Conservation (phyloP, 2,888 invertebrate genomes). For the Thecocarcelia acutangulata region DNA sequence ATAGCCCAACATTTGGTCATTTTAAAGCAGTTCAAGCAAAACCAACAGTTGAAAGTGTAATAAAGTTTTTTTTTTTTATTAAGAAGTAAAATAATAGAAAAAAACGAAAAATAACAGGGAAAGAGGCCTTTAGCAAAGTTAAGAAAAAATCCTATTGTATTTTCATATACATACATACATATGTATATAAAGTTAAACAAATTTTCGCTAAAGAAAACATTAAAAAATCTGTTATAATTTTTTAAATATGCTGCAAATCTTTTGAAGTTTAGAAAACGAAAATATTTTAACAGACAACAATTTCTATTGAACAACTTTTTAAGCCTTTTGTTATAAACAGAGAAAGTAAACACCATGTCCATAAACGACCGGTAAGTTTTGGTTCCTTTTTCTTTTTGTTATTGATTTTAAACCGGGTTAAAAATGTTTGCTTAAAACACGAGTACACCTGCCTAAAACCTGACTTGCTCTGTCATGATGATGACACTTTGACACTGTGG, state of each 20-base stretch:
- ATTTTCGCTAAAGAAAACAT: too few species aligned
- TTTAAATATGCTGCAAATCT: too few species aligned
- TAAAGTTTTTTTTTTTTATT: background rate
- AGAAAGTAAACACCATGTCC: slow-evolving; percentile 21
- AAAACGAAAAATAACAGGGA: too few species aligned
- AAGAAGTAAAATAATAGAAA: slow-evolving; percentile 4
- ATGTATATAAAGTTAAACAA: too few species aligned
- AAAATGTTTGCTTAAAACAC: background rate
- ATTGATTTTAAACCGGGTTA: background rate
- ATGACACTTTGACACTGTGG: background rate
- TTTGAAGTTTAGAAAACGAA: too few species aligned
- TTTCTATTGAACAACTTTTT: background rate
- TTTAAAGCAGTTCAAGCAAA: slow-evolving; percentile 70
- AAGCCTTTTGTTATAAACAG: background rate
- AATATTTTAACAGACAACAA: too few species aligned
- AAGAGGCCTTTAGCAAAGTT: too few species aligned
- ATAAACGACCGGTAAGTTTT: slow-evolving; percentile 42
- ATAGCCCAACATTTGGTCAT: slow-evolving; percentile 65
- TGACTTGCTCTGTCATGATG: background rate
- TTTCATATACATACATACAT: too few species aligned
- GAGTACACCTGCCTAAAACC: slow-evolving; percentile 18
- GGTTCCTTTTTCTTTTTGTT: background rate
- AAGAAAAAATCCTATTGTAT: too few species aligned
- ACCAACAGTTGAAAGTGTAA: slow-evolving; percentile 47
- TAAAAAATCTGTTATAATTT: too few species aligned